These are phyloP conservation scores for Girardinus metallicus DNA, from an alignment of 2,797 vertebrate genomes.

Conservation along the genomic window DNA sequence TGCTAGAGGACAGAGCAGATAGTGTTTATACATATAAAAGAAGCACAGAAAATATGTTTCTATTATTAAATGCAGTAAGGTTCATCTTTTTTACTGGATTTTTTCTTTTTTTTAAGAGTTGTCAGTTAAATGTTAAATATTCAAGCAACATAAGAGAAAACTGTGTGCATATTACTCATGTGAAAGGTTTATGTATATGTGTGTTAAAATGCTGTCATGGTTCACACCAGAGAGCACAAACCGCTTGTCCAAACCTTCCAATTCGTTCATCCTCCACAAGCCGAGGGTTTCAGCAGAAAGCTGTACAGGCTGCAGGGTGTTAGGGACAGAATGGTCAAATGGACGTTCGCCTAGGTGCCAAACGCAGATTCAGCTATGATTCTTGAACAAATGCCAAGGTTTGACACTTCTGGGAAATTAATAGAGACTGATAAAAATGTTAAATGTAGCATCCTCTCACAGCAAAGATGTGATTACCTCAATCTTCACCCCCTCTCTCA, in stretches of 20 bases:
- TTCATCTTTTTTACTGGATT: no score
- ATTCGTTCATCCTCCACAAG: not conserved
- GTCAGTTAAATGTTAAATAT: not conserved
- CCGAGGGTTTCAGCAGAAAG: not conserved
- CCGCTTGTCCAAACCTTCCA: not conserved
- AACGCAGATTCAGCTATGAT: not conserved
- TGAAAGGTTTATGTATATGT: not conserved
- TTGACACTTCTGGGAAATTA: not conserved
- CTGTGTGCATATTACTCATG: not conserved
- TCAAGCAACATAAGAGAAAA: no score
- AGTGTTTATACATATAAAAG: not conserved
- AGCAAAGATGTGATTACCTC: not conserved
- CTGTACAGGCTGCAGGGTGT: not conserved
- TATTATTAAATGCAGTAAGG: not conserved
- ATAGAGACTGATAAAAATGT: not conserved
- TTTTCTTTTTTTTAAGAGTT: not conserved
- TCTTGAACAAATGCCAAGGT: not conserved
- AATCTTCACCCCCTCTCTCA: not conserved
- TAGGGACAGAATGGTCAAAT: no score
- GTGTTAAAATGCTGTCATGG: not conserved
- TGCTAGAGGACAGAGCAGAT: constrained; percentile 31
- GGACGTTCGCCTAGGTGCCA: no score
- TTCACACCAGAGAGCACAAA: not conserved
- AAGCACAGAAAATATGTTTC: not conserved
- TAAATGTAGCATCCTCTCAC: not conserved